Percentiles rank a stretch among this genome's conserved stretches.
These are phyloP conservation scores for Bos javanicus DNA, from an alignment of 2,113 vertebrate genomes.

Conservation along the genomic window DNA sequence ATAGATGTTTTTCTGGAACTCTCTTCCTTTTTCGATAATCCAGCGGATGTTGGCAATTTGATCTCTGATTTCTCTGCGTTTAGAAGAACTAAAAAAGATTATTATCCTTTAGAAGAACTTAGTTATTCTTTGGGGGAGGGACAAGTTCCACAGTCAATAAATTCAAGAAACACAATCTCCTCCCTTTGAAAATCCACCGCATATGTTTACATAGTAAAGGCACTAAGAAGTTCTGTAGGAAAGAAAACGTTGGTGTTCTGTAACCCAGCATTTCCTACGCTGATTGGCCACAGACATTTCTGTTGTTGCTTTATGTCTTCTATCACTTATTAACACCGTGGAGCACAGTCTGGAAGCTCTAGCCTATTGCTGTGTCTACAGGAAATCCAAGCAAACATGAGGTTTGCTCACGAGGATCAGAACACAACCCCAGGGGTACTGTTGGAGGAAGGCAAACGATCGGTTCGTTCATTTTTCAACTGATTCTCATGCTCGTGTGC, in stretches of 20 bases:
- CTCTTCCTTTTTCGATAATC: background rate
- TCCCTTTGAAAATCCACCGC: background rate
- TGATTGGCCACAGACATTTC: background rate
- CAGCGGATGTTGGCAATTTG: background rate
- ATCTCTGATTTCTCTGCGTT: background rate
- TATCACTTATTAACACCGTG: too few species aligned
- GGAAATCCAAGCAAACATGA: background rate
- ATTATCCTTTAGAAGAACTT: background rate
- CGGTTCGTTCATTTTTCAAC: background rate
- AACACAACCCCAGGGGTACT: fast-evolving
- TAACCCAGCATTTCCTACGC: fast-evolving
- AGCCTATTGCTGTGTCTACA: fast-evolving
- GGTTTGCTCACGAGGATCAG: background rate
- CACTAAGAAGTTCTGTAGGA: background rate
- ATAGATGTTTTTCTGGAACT: background rate
- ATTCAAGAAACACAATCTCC: background rate
- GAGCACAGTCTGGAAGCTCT: background rate
- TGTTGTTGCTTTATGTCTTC: fast-evolving
- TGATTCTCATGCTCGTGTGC: background rate
- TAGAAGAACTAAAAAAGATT: background rate
- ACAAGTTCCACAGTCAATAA: background rate
- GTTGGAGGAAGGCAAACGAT: fast-evolving
- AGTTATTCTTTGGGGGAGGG: background rate
- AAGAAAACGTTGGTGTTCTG: background rate
- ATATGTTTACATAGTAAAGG: background rate